Percentiles rank a stretch among this genome's conserved stretches.
Evolutionary conservation across 2,113 vertebrate genomes (phyloP).

Genomic region (Micronycteris hirsuta): DNA sequence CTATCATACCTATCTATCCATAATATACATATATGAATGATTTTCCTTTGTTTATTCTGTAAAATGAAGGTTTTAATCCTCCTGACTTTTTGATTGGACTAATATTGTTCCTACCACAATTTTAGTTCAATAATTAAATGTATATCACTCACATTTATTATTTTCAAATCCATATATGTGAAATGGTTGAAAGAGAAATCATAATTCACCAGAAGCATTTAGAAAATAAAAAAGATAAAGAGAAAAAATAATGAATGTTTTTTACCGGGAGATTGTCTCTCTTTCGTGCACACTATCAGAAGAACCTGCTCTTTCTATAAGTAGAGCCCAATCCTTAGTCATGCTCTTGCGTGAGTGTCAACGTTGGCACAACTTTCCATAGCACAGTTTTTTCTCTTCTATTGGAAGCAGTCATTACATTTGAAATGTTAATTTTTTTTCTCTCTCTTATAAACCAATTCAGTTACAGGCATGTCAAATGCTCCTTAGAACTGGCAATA

Average conservation of each 20-base stretch:
- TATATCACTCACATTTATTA: background rate
- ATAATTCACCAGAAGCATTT: background rate
- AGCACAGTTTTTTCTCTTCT: background rate
- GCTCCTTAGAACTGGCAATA: background rate
- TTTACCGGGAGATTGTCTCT: background rate
- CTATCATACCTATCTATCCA: background rate
- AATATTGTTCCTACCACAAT: background rate
- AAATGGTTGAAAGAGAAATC: background rate
- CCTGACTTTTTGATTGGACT: background rate
- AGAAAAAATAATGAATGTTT: background rate
- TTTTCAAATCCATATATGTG: background rate
- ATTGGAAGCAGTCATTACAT: background rate
- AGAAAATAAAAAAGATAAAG: background rate
- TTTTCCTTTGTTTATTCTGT: background rate
- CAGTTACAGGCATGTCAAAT: background rate
- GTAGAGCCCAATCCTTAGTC: background rate
- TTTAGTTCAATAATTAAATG: background rate
- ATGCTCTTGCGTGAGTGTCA: background rate
- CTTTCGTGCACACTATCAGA: background rate
- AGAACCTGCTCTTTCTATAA: background rate
- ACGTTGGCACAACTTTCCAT: background rate
- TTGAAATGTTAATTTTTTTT: background rate
- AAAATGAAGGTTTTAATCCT: background rate
- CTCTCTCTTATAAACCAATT: background rate
- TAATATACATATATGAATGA: background rate